phyloP scores from a whole-genome alignment of 2,113 vertebrate genomes.

The Callocephalon fimbriatum region DNA sequence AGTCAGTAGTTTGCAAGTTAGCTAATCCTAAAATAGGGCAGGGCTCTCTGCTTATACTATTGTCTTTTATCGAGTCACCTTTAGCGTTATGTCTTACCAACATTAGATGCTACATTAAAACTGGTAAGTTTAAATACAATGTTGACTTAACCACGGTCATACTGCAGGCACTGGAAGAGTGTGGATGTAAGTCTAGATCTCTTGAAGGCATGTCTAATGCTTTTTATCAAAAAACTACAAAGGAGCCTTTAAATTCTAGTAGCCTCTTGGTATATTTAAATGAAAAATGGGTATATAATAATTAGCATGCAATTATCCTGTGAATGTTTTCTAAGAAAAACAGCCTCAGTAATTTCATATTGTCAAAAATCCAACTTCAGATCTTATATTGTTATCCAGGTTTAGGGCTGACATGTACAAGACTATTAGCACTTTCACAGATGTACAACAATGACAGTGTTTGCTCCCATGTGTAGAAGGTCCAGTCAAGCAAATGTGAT shows the following conservation, averaged over 20 bases:
- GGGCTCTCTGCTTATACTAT: neutral
- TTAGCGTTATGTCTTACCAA: neutral
- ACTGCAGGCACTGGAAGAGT: neutral
- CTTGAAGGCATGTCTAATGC: neutral
- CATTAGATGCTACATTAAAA: neutral
- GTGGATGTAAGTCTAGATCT: neutral
- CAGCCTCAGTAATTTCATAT: neutral
- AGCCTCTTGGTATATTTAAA: neutral
- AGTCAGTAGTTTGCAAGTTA: neutral
- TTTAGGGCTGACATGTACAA: neutral
- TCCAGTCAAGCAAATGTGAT: neutral
- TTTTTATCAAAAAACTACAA: neutral
- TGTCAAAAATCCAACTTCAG: neutral
- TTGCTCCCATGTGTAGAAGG: neutral
- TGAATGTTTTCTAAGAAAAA: neutral
- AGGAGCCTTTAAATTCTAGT: neutral
- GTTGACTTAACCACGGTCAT: neutral
- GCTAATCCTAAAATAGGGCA: neutral
- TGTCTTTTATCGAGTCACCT: neutral
- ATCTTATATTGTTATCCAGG: neutral
- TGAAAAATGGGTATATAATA: neutral
- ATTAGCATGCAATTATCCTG: neutral
- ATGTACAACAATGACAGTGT: neutral
- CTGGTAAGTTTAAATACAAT: neutral
- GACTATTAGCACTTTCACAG: neutral